These are phyloP conservation scores for Itoplectis maculator DNA, from an alignment of 2,888 invertebrate genomes.

Conservation along the genomic window DNA sequence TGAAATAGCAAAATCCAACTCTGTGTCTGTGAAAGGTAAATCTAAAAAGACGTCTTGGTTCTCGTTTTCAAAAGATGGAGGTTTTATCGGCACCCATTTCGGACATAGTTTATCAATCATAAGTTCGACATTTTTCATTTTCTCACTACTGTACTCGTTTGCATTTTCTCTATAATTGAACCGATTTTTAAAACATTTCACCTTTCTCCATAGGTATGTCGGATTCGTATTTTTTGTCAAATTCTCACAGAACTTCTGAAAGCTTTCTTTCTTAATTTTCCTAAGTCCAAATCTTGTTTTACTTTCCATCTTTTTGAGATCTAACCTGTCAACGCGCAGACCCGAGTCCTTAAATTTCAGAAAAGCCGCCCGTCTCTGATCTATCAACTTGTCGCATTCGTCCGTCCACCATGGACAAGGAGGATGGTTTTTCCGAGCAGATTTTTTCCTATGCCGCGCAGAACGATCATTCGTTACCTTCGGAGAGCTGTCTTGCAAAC, in stretches of 20 bases:
- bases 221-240: constrained; percentile 42
- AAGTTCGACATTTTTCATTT: constrained; percentile 1
- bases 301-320: neutral
- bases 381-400: constrained; percentile 40
- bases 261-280: constrained; percentile 39
- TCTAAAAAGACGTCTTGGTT: constrained; percentile 34
- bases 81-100: neutral
- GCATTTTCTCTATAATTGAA: constrained; percentile 34
- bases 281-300: constrained; percentile 19
- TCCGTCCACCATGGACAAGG: constrained; percentile 55
- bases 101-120: constrained; percentile 35
- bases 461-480: neutral
- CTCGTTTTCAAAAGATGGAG: constrained; percentile 20
- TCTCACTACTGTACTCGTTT: constrained; percentile 35
- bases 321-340: neutral
- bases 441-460: neutral
- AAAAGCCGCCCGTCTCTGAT: constrained; percentile 15
- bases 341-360: constrained; percentile 21
- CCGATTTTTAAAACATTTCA: constrained; percentile 51
- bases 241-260: constrained; percentile 27
- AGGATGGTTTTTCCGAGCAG: neutral
- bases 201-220: constrained; percentile 37
- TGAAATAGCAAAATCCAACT: constrained; percentile 46
- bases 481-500: constrained; percentile 10
- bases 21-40: constrained; percentile 10